These are phyloP conservation scores for Menura novaehollandiae DNA, from an alignment of 2,113 vertebrate genomes.

Conservation along the genomic window DNA sequence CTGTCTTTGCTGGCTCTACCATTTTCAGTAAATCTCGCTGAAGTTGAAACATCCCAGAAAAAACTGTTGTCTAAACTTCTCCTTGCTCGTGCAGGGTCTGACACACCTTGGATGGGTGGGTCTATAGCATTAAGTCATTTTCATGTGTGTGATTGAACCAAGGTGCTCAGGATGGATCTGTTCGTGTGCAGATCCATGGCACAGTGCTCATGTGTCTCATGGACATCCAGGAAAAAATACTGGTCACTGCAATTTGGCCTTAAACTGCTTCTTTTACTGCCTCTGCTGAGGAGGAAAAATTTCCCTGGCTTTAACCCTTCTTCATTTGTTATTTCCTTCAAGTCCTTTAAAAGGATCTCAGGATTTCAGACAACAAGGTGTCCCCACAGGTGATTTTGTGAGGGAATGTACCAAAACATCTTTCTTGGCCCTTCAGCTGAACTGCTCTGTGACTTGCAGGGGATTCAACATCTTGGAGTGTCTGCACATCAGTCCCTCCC, in stretches of 20 bases:
- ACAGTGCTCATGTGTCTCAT: neutral
- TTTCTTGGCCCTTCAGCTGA: neutral
- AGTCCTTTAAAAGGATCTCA: neutral
- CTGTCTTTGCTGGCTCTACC: neutral
- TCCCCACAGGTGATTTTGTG: neutral
- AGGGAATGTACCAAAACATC: neutral
- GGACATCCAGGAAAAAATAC: neutral
- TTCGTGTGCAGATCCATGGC: neutral
- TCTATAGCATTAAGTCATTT: neutral
- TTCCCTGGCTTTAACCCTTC: neutral
- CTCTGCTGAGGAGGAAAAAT: neutral
- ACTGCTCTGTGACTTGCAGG: neutral
- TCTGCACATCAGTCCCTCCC: neutral
- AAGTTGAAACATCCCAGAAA: neutral
- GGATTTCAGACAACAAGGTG: neutral
- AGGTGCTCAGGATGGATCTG: neutral
- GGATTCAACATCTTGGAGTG: neutral
- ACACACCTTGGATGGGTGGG: neutral
- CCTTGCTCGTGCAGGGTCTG: neutral
- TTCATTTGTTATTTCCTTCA: neutral
- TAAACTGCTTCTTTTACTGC: neutral
- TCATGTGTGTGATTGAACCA: fast-evolving
- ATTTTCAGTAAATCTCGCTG: neutral
- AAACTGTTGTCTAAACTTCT: neutral
- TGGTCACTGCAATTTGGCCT: neutral